Evolutionary conservation across 2,113 vertebrate genomes (phyloP), one percentile per base, ranked within the genome.

Genomic region (Oncorhynchus keta): DNA sequence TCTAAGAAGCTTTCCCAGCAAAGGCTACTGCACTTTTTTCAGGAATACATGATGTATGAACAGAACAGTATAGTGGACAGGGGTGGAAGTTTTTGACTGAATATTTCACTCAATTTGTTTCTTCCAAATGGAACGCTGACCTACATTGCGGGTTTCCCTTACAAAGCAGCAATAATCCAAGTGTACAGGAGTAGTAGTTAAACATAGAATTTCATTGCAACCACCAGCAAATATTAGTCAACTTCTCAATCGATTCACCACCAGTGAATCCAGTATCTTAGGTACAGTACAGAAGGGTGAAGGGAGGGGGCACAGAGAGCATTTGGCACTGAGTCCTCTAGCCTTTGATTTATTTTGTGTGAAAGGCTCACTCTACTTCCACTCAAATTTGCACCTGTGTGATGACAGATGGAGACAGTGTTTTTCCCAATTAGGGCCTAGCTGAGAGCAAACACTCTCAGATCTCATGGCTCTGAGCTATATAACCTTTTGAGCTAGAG

Each of bases 281-380:
- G 14, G 16, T 18, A 5, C 51, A 55, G 51, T 55, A 18, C 3
- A 7, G 16, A 55, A 16, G 51, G 16, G 59, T 1, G 3, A 62
- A 11, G 16, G 59, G n/a, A 24, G n/a, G n/a, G 51, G 59, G 6
- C 8, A 22, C n/a, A 22, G 9, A 62, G 59, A 20, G 16, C 18
- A 16, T 9, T 62, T 62, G 7, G 5, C 59, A 20, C 18, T 9
- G 20, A 22, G 72, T 22, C n/a, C 59, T 22, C 7, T 11, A 22
- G 59, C 32, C 30, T 32, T 61, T 73, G 65, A 77, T 82, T 82
- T 68, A 79, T 82, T 78, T 72, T 13, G 8, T 35, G 59, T 78
- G 81, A 70, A 78, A 55, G 11, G 72, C 59, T 30, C 51, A 76
- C 74, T 55, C 73, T 73, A 39, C 75, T 72, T 69, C 45, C 20